These are phyloP conservation scores for Ophthalmolycus amberensis DNA, from an alignment of 2,113 vertebrate species.

Conservation along the genomic window DNA sequence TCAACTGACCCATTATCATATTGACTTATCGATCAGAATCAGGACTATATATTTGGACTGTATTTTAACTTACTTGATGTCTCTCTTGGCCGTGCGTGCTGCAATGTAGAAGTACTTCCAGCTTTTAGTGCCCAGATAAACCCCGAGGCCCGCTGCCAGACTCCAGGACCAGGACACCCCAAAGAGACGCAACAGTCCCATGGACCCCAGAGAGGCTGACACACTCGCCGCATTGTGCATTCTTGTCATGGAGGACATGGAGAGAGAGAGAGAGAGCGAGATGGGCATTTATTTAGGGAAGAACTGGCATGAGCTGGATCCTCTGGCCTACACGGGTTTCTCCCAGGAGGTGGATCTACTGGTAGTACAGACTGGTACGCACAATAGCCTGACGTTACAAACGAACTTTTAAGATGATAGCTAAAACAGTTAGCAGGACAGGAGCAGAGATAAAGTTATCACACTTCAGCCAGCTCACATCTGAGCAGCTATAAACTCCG, in stretches of 20 bases:
- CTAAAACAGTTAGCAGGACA: neutral
- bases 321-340: constrained; percentile 3
- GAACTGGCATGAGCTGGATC: constrained; percentile 14
- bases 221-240: constrained; percentile 83
- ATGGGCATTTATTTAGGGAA: constrained; percentile 26
- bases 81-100: constrained; percentile 86
- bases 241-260: constrained; percentile 64
- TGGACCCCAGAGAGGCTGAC: constrained; percentile 82
- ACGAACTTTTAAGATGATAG: neutral
- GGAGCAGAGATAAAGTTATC: neutral
- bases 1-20: neutral
- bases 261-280: constrained; percentile 20
- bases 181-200: constrained; percentile 85
- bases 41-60: neutral
- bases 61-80: constrained; percentile 86
- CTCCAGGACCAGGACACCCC: constrained; percentile 92
- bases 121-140: constrained; percentile 88
- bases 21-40: neutral
- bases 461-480: neutral
- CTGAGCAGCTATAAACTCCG: neutral
- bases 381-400: neutral
- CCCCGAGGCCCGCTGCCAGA: constrained; percentile 84
- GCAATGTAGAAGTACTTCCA: constrained; percentile 91
- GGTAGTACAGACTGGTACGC: constrained; percentile 17
- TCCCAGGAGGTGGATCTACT: constrained; percentile 1